Evolutionary conservation across 2,888 invertebrate genomes (phyloP).

Genomic region (Boloria selene): DNA sequence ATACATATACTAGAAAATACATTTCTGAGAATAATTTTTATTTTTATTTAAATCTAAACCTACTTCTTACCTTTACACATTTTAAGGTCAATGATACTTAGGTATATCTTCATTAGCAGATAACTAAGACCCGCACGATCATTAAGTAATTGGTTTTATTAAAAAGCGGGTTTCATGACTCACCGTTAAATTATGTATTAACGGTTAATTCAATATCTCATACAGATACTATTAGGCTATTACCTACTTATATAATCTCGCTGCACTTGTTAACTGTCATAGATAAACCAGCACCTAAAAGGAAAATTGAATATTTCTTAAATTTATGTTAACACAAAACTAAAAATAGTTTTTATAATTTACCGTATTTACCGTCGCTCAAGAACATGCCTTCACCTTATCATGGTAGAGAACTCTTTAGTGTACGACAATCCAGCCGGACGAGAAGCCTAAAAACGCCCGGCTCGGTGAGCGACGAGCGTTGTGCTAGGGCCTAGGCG

Average conservation of each 20-base stretch:
- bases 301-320: no score
- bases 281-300: no score
- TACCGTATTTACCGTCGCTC: no score
- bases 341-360: no score
- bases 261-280: no score
- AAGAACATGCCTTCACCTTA: no score
- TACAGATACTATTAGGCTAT: not conserved
- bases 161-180: slow-evolving; percentile 21
- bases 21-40: not conserved
- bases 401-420: no score
- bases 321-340: no score
- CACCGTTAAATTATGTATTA: slow-evolving; percentile 1
- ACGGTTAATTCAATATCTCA: not conserved
- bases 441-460: no score
- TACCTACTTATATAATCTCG: not conserved
- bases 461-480: no score
- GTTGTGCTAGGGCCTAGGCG: no score
- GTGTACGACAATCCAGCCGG: no score
- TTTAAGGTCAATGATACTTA: slow-evolving; percentile 31
- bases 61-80: slow-evolving; percentile 10
- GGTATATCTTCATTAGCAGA: slow-evolving; percentile 19
- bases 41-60: not conserved
- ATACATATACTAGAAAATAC: not conserved
- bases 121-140: slow-evolving; percentile 33
- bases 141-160: slow-evolving; percentile 30